These are phyloP conservation scores for Ectobius pallidus DNA, from an alignment of 2,888 invertebrate species.

Conservation along the genomic window DNA sequence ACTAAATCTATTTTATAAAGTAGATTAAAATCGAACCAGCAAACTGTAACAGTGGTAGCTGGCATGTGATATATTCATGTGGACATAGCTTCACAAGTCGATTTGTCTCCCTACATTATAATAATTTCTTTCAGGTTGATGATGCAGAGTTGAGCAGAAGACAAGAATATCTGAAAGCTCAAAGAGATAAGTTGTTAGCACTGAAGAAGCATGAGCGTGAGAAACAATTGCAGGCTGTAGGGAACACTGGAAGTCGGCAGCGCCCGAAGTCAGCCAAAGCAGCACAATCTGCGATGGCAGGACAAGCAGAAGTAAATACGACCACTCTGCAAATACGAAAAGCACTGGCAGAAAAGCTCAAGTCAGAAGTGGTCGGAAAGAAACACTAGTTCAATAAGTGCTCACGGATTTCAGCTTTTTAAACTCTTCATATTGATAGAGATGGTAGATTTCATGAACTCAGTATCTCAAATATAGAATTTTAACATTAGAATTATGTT, in stretches of 20 bases:
- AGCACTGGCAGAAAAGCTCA: conserved; percentile 82
- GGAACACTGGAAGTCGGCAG: conserved; percentile 43
- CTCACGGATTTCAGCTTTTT: too few species aligned
- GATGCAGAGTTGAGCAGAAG: conserved; percentile 74
- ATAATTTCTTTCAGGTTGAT: conserved; percentile 54
- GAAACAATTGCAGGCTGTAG: conserved; percentile 68
- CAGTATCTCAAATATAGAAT: too few species aligned
- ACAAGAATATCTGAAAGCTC: conserved; percentile 84
- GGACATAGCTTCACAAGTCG: too few species aligned
- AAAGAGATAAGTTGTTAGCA: conserved; percentile 88
- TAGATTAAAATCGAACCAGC: too few species aligned
- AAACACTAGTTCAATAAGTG: too few species aligned
- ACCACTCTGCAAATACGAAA: conserved; percentile 76
- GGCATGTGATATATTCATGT: too few species aligned
- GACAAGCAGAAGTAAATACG: conserved; percentile 52
- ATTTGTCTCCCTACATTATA: too few species aligned
- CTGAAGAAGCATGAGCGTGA: conserved; percentile 88
- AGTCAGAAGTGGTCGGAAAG: conserved; percentile 80
- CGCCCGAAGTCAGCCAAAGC: conserved; percentile 77
- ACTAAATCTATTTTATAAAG: too few species aligned
- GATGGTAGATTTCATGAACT: too few species aligned
- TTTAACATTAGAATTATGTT: too few species aligned
- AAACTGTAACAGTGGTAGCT: too few species aligned
- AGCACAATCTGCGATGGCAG: conserved; percentile 70
- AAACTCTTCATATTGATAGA: too few species aligned